Evolutionary conservation across 2,113 vertebrate species (phyloP).

Genomic region (Cephalopholis sonnerati): DNA sequence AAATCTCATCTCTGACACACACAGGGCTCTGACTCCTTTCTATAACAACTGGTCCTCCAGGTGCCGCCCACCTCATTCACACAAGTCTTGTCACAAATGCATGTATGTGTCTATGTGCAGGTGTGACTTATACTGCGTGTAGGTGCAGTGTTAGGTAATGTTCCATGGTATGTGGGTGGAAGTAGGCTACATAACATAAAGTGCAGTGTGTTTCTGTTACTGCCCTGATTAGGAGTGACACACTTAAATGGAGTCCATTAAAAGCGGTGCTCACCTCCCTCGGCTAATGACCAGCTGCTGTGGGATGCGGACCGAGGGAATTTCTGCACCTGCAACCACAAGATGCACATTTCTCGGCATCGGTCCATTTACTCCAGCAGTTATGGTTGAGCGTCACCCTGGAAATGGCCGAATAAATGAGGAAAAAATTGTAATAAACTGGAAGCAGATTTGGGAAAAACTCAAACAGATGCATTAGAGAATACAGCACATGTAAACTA

Average conservation of each 20-base stretch:
- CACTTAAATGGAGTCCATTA: slow-evolving; percentile 3
- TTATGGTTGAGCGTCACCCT: neutral
- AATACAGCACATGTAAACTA: neutral
- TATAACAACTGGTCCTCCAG: neutral
- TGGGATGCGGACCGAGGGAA: neutral
- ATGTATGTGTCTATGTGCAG: neutral
- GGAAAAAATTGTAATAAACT: neutral
- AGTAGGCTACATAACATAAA: neutral
- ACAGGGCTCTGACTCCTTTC: neutral
- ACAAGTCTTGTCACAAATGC: neutral
- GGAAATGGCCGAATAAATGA: neutral
- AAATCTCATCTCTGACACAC: neutral
- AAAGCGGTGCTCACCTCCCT: neutral
- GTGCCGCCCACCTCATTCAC: neutral
- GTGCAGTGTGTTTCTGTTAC: neutral
- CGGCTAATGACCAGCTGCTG: neutral
- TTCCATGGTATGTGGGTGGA: neutral
- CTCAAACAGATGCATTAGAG: neutral
- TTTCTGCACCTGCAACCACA: neutral
- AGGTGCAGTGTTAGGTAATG: neutral
- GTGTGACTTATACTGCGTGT: neutral
- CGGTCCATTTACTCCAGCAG: neutral
- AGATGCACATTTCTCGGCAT: neutral
- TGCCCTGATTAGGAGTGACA: neutral
- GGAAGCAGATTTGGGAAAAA: no score